phyloP scores from a whole-genome alignment of 2,888 invertebrate species.

The Yponomeuta cagnagella region DNA sequence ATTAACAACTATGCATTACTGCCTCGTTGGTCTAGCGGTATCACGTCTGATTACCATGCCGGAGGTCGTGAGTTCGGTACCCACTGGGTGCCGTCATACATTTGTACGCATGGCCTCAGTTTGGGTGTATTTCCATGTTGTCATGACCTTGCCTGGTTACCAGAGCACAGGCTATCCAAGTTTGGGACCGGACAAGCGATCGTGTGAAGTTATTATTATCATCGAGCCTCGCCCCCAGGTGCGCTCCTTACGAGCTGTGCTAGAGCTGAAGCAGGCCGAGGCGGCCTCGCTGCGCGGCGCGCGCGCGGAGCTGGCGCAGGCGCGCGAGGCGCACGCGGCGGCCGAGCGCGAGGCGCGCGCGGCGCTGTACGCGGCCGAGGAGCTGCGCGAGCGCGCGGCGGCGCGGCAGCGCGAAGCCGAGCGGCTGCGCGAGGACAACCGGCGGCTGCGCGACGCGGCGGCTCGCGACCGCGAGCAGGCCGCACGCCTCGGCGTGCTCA shows the following conservation, averaged over 20 bases:
- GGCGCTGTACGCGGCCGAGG: slow-evolving; percentile 89
- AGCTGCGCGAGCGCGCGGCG: slow-evolving; percentile 87
- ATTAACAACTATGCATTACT: no score
- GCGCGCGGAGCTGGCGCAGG: slow-evolving; percentile 80
- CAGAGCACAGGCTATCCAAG: no score
- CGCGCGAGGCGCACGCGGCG: slow-evolving; percentile 83
- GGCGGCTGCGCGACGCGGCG: slow-evolving; percentile 82
- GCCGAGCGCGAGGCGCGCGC: slow-evolving; percentile 84
- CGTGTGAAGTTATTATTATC: no score
- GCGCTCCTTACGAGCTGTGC: slow-evolving; percentile 87
- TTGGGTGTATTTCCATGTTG: no score
- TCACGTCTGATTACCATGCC: no score
- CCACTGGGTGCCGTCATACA: no score
- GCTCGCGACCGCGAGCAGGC: slow-evolving; percentile 87
- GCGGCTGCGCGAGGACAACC: slow-evolving; percentile 76
- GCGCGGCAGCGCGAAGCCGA: slow-evolving; percentile 83
- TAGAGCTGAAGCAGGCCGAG: slow-evolving; percentile 92
- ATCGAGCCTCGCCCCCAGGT: slow-evolving; percentile 33
- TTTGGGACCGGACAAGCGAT: no score
- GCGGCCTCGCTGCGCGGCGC: slow-evolving; percentile 84
- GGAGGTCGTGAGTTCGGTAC: no score
- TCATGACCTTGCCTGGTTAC: no score
- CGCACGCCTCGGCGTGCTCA: slow-evolving; percentile 85
- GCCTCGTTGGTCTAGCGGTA: no score
- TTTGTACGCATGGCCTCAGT: no score